phyloP scores from a whole-genome alignment of 2,888 invertebrate species.

The Graphium colonna region DNA sequence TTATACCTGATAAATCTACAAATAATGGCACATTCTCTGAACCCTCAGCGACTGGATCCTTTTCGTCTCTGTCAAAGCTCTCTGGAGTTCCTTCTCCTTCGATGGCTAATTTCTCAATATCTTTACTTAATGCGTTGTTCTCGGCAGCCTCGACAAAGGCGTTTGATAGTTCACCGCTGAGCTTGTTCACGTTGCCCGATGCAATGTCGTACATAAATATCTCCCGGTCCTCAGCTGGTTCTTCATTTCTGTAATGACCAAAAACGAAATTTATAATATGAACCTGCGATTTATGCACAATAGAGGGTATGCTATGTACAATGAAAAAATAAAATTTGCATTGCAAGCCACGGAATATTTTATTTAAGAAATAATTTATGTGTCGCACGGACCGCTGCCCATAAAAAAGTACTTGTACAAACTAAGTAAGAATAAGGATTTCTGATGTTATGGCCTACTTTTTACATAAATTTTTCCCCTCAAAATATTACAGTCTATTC shows the following conservation, averaged over 20 bases:
- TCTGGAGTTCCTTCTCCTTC: slow-evolving; percentile 73
- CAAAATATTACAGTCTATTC: no score
- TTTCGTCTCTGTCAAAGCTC: slow-evolving; percentile 50
- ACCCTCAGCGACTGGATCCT: slow-evolving; percentile 52
- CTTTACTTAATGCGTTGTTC: slow-evolving; percentile 86
- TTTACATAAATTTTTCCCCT: no score
- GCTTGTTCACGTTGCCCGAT: slow-evolving; percentile 86
- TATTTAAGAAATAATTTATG: no score
- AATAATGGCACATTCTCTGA: slow-evolving; percentile 77
- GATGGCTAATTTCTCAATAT: slow-evolving; percentile 79
- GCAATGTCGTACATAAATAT: slow-evolving; percentile 93
- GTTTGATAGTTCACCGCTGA: slow-evolving; percentile 89
- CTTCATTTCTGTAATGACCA: slow-evolving; percentile 68
- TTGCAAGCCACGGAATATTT: no score
- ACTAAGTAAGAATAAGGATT: no score
- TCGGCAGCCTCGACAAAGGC: slow-evolving; percentile 94
- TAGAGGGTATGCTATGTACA: no score
- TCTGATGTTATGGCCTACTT: no score
- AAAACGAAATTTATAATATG: slow-evolving; percentile 16
- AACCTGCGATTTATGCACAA: no score
- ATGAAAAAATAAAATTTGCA: no score
- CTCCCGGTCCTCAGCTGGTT: slow-evolving; percentile 82
- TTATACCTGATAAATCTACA: slow-evolving; percentile 70
- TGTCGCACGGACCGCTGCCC: no score
- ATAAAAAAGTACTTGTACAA: no score